Percentiles rank a stretch among this genome's conserved stretches.
phyloP scores from a whole-genome alignment of 2,113 vertebrate genomes.

The Tympanuchus pallidicinctus region DNA sequence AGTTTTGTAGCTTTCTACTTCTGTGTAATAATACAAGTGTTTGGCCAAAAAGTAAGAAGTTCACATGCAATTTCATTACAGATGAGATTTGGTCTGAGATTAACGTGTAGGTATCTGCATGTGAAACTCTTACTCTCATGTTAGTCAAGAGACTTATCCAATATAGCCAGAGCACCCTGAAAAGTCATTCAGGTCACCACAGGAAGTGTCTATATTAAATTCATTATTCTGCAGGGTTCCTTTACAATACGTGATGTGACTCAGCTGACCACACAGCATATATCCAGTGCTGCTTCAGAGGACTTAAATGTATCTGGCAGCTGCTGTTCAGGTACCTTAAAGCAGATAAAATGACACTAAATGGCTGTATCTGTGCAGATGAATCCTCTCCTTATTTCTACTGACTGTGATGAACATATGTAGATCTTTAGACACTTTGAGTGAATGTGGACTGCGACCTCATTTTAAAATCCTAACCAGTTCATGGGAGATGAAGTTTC shows the following conservation, averaged over 20 bases:
- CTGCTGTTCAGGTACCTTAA: background rate
- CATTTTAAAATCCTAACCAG: background rate
- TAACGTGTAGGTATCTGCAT: background rate
- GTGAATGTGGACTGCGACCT: background rate
- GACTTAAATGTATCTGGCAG: background rate
- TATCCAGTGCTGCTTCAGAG: background rate
- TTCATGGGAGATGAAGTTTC: background rate
- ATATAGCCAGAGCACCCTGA: background rate
- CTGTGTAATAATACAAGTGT: background rate
- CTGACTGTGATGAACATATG: background rate
- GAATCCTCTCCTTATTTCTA: background rate
- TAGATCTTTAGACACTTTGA: background rate
- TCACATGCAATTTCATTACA: background rate
- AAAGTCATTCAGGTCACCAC: background rate
- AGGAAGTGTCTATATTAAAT: background rate
- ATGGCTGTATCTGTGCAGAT: background rate
- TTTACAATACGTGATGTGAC: background rate
- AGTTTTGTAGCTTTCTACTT: background rate
- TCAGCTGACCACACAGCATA: background rate
- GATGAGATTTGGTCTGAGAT: background rate
- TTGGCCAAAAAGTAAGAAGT: background rate
- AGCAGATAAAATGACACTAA: background rate
- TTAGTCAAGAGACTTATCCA: background rate
- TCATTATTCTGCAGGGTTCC: background rate
- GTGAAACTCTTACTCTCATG: background rate